Conservation (phyloP, 30 jellyfish, hydroid and myxozoan genomes). For the Morbakka virulenta region DNA sequence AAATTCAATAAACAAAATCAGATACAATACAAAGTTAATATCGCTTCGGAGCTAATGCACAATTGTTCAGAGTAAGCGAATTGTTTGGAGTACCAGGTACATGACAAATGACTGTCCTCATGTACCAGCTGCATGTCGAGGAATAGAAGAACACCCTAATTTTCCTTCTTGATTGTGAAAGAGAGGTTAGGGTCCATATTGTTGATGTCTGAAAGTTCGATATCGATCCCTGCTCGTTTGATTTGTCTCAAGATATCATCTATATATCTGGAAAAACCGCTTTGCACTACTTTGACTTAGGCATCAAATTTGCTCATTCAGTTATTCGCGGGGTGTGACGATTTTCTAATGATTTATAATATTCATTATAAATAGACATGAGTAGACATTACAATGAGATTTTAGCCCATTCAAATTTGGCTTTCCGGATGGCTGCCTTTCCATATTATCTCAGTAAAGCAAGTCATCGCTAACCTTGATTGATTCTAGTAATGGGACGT, state of each 20-base stretch:
- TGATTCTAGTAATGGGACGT: too few relatives aligned
- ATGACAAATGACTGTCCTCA: not conserved
- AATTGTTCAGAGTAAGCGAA: constrained; percentile 21
- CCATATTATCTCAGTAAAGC: too few relatives aligned
- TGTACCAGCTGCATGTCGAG: constrained; percentile 17
- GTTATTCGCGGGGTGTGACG: constrained; percentile 29
- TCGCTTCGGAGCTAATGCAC: constrained; percentile 22
- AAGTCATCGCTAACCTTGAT: too few relatives aligned
- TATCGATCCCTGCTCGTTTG: constrained; percentile 1
- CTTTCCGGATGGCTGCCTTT: too few relatives aligned
- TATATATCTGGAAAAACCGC: constrained; percentile 27
- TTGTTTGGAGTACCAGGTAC: constrained; percentile 23
- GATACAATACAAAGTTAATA: constrained; percentile 22
- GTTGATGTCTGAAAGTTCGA: constrained; percentile 15
- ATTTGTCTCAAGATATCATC: constrained; percentile 19
- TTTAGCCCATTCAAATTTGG: too few relatives aligned
- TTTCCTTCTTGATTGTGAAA: constrained; percentile 22
- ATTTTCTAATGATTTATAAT: too few relatives aligned
- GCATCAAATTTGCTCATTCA: constrained; percentile 33
- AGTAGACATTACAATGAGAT: too few relatives aligned
- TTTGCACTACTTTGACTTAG: constrained; percentile 6
- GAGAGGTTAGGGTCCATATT: constrained; percentile 16
- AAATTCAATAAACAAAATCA: constrained; percentile 6
- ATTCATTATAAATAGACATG: too few relatives aligned
- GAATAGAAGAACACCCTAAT: constrained; percentile 1